Evolutionary conservation across 2,113 vertebrate species (phyloP).

Genomic region (Aspidoscelis tigris): DNA sequence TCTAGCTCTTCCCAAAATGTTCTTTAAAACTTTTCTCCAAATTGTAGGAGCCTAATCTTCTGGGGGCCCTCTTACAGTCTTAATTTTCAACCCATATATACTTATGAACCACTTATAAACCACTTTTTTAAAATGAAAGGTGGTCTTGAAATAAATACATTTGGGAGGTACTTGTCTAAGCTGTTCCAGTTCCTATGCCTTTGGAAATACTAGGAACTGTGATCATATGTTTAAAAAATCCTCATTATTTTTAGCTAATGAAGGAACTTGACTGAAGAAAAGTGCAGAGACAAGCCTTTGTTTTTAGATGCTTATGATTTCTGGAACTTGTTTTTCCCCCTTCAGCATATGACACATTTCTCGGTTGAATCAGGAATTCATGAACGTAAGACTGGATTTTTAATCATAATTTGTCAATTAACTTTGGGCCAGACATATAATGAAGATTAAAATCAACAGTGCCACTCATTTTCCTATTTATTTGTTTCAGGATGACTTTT

Average conservation of each 20-base stretch:
- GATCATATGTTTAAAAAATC: background rate
- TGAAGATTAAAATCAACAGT: slow-evolving; percentile 27
- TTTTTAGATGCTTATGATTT: background rate
- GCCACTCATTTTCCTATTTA: background rate
- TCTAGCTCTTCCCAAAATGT: too few species aligned
- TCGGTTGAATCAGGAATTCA: slow-evolving; percentile 6
- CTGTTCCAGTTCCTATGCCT: too few species aligned
- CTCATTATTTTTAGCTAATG: background rate
- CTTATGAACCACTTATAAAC: too few species aligned
- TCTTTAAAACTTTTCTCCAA: too few species aligned
- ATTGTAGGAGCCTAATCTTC: too few species aligned
- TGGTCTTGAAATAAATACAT: too few species aligned
- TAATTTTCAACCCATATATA: too few species aligned
- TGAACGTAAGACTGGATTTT: background rate
- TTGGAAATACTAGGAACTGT: background rate
- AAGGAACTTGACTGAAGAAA: background rate
- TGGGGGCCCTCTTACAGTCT: too few species aligned
- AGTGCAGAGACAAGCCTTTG: background rate
- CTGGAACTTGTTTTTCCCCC: background rate
- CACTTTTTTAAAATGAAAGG: too few species aligned
- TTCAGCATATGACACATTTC: slow-evolving; percentile 4
- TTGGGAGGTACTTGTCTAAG: background rate
- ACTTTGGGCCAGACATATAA: slow-evolving; percentile 1
- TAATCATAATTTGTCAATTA: slow-evolving; percentile 15
- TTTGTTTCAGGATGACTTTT: background rate